Percentiles rank a stretch among this genome's conserved stretches.
Evolutionary conservation across 1,140 invertebrate species (phyloP).

Genomic region (Ladona fulva): DNA sequence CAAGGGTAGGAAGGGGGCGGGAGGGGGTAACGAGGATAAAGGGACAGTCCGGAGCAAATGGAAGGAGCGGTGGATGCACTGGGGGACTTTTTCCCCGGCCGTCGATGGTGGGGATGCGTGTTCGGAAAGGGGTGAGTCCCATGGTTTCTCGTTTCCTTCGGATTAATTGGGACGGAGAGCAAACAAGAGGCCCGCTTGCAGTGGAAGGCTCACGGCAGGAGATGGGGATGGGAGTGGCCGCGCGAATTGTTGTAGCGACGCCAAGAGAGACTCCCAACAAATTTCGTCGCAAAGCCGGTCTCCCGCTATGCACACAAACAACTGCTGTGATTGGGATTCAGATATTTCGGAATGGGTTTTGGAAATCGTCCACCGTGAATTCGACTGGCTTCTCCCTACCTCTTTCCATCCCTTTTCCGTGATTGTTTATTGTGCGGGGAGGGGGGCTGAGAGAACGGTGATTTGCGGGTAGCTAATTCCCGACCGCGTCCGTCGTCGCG

Average conservation of each 20-base stretch:
- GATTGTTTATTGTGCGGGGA: background rate
- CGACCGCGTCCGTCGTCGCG: too few relatives aligned
- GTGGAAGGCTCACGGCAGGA: background rate
- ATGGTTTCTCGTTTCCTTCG: background rate
- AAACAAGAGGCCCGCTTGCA: background rate
- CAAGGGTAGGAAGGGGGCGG: background rate
- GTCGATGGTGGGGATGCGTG: background rate
- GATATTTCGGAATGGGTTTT: slow-evolving; percentile 9
- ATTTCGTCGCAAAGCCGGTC: background rate
- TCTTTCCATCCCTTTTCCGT: background rate
- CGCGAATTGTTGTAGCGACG: background rate
- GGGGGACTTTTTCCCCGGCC: background rate
- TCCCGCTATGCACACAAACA: background rate
- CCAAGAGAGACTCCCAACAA: background rate
- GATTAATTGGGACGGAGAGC: background rate
- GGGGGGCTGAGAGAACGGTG: background rate
- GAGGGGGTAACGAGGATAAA: background rate
- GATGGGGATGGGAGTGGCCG: background rate
- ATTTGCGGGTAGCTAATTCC: too few relatives aligned
- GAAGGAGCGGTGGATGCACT: too few relatives aligned
- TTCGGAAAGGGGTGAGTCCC: background rate
- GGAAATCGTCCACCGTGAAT: background rate
- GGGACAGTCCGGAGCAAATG: background rate
- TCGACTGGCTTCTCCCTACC: background rate
- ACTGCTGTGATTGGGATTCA: background rate